Base-by-base conservation (phyloP, 2,797 vertebrate species). In the Chaenodraco wilsoni region DNA sequence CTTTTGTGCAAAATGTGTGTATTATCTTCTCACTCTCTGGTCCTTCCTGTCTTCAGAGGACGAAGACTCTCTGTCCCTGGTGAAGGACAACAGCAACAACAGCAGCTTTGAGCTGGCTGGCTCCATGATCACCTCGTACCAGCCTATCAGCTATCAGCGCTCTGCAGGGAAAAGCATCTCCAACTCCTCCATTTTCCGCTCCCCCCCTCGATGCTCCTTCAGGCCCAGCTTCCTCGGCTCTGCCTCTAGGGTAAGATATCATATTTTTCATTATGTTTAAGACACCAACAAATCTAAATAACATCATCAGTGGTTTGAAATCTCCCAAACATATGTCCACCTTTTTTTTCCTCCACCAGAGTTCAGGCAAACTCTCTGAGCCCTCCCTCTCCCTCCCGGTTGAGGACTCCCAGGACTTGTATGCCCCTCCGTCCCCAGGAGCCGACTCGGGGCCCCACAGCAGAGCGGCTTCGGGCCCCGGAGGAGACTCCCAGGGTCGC, bases 101-200 rank as follows among this genome's bases (percentile, higher is more conserved):
- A 98, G 97, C 92, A 99, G 98, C 93, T 99, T 99, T 82, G 98
- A 99, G 85, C 89, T 99, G 8, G 95, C 95, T 5, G 95, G 95
- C 27, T 99, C 97, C 64, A 98, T 97, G 93, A 96, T 99, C 69
- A 96, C 98, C 0, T 99, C 97, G 0, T 99, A 99, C 81, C 98
- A 99, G 84, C 98, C 97, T 0, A 93, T 95, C 63, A 96, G 84
- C 85, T 48, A 85, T 48, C 91, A 90, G 76, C 96, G 95, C 27
- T 92, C 95, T 2, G 31, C 89, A 16, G 95, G 95, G 0, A 92
- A 94, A 4, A 95, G 92, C 6, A 83, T 93, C 44, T 87, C 84
- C 76, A 88, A 27, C 78, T 88, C 72, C 11, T 91, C 65, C 51
- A 88, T 93, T 1, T 96, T 99, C 85, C 95, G 97, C 72, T 99